Evolutionary conservation across 2,797 vertebrate species (phyloP), one percentile per base, ranked within the genome.

Genomic region (Myotis pilosus): DNA sequence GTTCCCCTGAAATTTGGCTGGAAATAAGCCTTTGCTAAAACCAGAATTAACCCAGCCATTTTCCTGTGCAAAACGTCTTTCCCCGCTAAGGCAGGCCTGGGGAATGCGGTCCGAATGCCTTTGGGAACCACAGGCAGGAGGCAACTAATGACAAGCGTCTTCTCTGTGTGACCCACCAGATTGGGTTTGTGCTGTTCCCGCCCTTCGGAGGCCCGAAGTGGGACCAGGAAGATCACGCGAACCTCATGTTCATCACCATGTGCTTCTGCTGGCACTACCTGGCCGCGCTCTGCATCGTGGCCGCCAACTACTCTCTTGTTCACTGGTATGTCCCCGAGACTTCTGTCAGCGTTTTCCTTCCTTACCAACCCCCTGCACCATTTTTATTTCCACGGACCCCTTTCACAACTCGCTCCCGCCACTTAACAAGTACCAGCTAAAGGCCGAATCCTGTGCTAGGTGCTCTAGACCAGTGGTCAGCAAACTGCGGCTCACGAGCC

Each of bases 221-320:
- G 99, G 98, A 99, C 60, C 96, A 98, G 95, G 92, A 87, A 0
- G 92, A 96, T 13, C 97, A 98, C 1, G 81, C 19, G 86, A 99
- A 99, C 95, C 44, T 99, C 91, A 98, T 98, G 96, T 99, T 99
- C 49, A 96, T 99, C 97, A 99, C 99, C 30, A 99, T 99, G 99
- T 99, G 99, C 95, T 99, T 99, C 98, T 99, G 99, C 97, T 99
- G 99, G 99, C 99, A 99, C 97, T 98, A 98, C 3, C 60, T 98
- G 0, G 97, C 97, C 0, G 98, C 98, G 10, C 41, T 99, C 12
- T 62, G 98, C 4, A 71, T 99, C 8, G 93, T 98, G 69, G 89
- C 96, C 4, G 4, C 96, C 47, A 98, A 97, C 38, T 98, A 98
- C 1, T 95, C 95, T 1, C 81, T 96, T 0, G 98, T 99, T 89